Base-by-base conservation (phyloP, 2,888 invertebrate genomes). In the Catocala nupta region DNA sequence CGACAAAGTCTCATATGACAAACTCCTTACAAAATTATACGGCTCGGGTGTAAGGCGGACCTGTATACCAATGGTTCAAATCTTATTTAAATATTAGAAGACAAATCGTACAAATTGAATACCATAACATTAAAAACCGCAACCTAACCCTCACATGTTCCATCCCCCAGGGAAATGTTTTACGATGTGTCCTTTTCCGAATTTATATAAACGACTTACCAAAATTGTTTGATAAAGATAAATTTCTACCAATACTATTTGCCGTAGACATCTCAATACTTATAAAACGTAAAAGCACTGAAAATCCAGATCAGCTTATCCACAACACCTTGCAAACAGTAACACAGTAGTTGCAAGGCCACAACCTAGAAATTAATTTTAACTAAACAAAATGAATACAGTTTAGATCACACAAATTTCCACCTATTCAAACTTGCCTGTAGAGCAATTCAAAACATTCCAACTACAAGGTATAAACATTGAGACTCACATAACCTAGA, bases 401-500 rank as follows among this genome's bases (percentile, higher is more conserved):
- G 12, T 52, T 52, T 43, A 16, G 42, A 42, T 52, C 52, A 42
- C 42, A 52, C 42, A 52, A 52, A 42, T 0, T 6, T 8, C 45
- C 45, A 7, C 6, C 45, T 13, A 12, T 45, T 12, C 1, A 45
- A 12, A 45, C 12, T 12, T 2, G 13, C 12, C 45, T 8, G 5
- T 45, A 12, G 45, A 12, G 13, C 5, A 12, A 12, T 13, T 45
- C 5, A 13, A 12, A 1, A 45, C 45, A 12, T 45, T 45, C 13
- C 13, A 45, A 6, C 13, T 45, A 45, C 45, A 13, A 5, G 45
- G 45, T 6, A 36, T 34, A 12, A n/a, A 51, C 36, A 12, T 45
- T 12, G 45, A 45, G 7, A 45, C 12, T 5, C 16, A 12, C 50
- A 61, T 63, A 5, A n/a, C 16, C 47, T 49, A 48, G 64, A 59